Base-by-base conservation (phyloP, 2,888 invertebrate genomes). In the Celastrina argiolus region DNA sequence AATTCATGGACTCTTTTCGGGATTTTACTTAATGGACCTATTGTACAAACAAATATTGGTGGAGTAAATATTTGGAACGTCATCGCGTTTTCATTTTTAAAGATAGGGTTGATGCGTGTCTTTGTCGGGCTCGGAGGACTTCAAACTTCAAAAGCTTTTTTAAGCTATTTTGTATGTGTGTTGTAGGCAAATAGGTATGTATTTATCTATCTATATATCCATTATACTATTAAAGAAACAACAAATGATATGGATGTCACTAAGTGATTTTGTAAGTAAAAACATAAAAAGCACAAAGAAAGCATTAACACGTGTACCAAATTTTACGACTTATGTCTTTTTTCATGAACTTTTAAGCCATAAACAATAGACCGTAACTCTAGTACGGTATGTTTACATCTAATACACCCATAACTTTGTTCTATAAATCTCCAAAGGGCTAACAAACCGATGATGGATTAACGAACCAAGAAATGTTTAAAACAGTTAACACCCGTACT, bases 401-500 rank as follows among this genome's bases (percentile, higher is more conserved):
- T 61, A 39, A 61, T 61, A 61, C 61, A 18, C 22, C 61, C 39
- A 61, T 39, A 61, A 69, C 65, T 66, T 67, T 66, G 69, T 72
- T 71, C 68, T 67, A 71, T 69, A 71, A 71, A 71, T 69, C 70
- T 67, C 56, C 66, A 72, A 72, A 72, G 69, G 69, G 69, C 70
- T 69, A 69, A 70, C 66, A 63, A 73, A 67, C 72, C 72, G 78
- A 72, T 76, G 80, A 81, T 78, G 76, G 82, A 83, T 81, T 81
- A 82, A 83, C 76, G 76, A 77, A 77, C 73, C 72, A 73, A 74
- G 75, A 75, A 73, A 71, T 71, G 69, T 72, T 74, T 68, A 80
- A 80, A 80, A 80, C 79, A 74, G 77, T 80, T 78, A 80, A 81
- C 79, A 76, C 76, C 76, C 78, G 73, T 79, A 74, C 73, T 72